Conservation (phyloP, 2,797 vertebrate species). For the Liasis olivaceus region DNA sequence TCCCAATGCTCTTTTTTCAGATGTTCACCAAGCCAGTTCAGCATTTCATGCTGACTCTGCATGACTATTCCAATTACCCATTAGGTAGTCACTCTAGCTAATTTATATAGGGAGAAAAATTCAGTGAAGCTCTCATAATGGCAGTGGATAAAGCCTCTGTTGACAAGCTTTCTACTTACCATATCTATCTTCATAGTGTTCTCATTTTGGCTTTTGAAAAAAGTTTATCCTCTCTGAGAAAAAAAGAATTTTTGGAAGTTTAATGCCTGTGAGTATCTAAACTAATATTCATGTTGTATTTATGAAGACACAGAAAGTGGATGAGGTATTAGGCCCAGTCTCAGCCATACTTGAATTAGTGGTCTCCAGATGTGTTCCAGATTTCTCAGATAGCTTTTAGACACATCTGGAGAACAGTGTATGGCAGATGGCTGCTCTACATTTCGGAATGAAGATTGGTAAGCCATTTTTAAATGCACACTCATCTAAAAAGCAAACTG, state of each 20-base stretch:
- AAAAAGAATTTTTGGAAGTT: background rate
- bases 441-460: background rate
- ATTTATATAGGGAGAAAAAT: background rate
- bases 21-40: background rate
- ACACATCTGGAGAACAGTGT: background rate
- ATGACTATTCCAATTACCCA: background rate
- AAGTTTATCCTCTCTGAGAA: background rate
- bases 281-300: background rate
- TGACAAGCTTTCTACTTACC: background rate
- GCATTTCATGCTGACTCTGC: conserved; percentile 4
- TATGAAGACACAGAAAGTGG: background rate
- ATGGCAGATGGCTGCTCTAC: background rate
- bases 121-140: background rate
- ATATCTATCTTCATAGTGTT: background rate
- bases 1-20: background rate
- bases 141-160: background rate
- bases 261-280: background rate
- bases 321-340: background rate
- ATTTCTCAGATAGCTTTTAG: background rate
- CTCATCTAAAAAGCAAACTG: background rate
- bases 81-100: background rate
- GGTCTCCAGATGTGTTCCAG: background rate
- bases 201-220: background rate
- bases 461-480: background rate
- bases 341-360: background rate